A percentile compares a stretch with the other conserved stretches of the same genome.
Evolutionary conservation across 2,113 vertebrate genomes (phyloP).

Genomic region (Poeciliopsis turrubarensis): DNA sequence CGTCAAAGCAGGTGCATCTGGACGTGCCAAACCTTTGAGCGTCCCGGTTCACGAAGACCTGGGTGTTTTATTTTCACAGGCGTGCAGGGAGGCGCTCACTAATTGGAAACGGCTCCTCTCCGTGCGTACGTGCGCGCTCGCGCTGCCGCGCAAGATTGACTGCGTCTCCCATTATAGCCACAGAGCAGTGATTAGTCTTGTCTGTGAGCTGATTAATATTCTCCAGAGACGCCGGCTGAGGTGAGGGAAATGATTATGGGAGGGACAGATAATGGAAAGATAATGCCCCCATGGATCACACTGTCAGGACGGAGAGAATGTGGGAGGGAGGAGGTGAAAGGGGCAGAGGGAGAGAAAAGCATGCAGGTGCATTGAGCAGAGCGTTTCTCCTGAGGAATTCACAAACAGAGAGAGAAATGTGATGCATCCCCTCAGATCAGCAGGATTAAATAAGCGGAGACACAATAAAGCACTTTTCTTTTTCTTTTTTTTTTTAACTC

Average conservation of each 20-base stretch:
- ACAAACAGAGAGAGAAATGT: background rate
- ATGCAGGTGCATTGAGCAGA: constrained; percentile 29
- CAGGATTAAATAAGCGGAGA: background rate
- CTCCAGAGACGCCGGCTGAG: constrained; percentile 57
- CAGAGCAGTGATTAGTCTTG: constrained; percentile 74
- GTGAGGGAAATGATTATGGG: constrained; percentile 73
- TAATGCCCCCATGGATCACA: constrained; percentile 76
- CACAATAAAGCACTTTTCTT: background rate
- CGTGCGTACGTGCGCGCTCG: constrained; percentile 21
- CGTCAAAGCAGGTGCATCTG: constrained; percentile 25
- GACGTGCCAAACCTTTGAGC: constrained; percentile 21
- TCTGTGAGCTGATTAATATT: constrained; percentile 76
- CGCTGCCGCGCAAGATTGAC: constrained; percentile 60
- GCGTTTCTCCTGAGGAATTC: constrained; percentile 31
- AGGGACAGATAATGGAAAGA: constrained; percentile 76
- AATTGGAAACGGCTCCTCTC: constrained; percentile 35
- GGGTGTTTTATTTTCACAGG: background rate
- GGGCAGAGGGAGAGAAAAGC: constrained; percentile 7
- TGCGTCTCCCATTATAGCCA: constrained; percentile 73
- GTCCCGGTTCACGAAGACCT: constrained; percentile 16
- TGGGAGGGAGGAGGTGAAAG: background rate
- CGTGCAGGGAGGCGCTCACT: constrained; percentile 23
- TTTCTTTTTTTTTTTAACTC: background rate
- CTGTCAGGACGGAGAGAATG: constrained; percentile 62
- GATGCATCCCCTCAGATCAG: background rate